Evolutionary conservation across 2,888 invertebrate genomes (phyloP).

Genomic region (Parochlus steinenii): DNA sequence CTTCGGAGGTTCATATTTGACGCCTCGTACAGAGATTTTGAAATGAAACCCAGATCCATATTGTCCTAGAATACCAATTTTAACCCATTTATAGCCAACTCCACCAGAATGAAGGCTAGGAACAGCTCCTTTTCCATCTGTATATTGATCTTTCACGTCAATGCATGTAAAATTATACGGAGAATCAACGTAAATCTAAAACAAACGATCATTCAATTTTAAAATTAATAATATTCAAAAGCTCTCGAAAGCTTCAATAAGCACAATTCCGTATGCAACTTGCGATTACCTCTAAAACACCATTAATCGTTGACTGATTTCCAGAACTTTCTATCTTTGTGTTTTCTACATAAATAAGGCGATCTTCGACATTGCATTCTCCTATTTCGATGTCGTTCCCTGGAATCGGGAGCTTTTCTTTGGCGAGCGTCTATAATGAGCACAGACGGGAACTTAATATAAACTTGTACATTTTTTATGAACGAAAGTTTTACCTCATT

Average conservation of each 20-base stretch:
- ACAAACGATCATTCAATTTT: not conserved
- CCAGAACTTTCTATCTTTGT: slow-evolving; percentile 14
- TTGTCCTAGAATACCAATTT: slow-evolving; percentile 27
- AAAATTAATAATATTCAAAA: not conserved
- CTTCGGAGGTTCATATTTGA: too few species aligned
- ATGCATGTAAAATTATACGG: slow-evolving; percentile 15
- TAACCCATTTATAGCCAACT: slow-evolving; percentile 27
- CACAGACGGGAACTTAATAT: too few species aligned
- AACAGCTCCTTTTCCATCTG: slow-evolving; percentile 13
- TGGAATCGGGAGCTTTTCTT: too few species aligned
- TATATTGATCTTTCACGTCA: slow-evolving; percentile 14
- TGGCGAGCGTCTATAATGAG: too few species aligned
- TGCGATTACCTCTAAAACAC: slow-evolving; percentile 15
- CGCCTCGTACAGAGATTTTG: slow-evolving; percentile 30
- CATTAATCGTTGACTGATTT: slow-evolving; percentile 14
- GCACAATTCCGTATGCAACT: too few species aligned
- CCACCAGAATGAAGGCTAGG: slow-evolving; percentile 23
- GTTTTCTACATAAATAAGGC: slow-evolving; percentile 14
- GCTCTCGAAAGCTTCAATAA: not conserved
- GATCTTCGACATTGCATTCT: slow-evolving; percentile 9
- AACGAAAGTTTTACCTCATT: too few species aligned
- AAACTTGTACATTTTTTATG: too few species aligned
- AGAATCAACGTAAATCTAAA: slow-evolving; percentile 14
- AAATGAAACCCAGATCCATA: slow-evolving; percentile 33
- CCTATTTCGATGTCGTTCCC: slow-evolving; percentile 13